Evolutionary conservation across 2,888 invertebrate species (phyloP).

Genomic region (Macaria notata): DNA sequence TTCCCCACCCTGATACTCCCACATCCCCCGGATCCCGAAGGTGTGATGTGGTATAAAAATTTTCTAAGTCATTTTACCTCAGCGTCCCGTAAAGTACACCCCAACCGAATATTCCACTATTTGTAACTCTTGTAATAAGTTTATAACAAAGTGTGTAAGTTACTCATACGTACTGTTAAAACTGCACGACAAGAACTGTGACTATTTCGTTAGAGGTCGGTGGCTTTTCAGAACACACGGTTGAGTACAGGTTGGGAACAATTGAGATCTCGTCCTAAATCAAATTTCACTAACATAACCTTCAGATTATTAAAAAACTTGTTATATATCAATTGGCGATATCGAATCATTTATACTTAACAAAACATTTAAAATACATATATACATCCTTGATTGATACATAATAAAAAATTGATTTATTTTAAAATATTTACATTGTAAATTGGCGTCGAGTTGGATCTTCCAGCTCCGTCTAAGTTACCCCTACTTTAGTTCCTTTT

Average conservation of each 20-base stretch:
- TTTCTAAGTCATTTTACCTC: no score
- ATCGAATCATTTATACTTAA: constrained; percentile 12
- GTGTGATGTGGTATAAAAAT: no score
- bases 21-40: no score
- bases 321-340: constrained; percentile 12
- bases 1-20: no score
- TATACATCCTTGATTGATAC: constrained; percentile 5
- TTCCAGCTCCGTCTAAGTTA: constrained; percentile 50
- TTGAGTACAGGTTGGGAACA: constrained; percentile 24
- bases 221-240: constrained; percentile 24
- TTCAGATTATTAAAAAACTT: constrained; percentile 1
- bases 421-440: constrained; percentile 39
- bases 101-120: no score
- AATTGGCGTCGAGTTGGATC: constrained; percentile 65
- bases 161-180: no score
- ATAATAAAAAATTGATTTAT: neutral
- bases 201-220: constrained; percentile 1
- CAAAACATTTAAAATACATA: constrained; percentile 12
- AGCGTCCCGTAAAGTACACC: no score
- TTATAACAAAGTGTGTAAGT: no score
- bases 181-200: no score
- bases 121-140: no score
- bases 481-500: constrained; percentile 37
- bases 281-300: constrained; percentile 12
- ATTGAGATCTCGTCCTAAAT: constrained; percentile 19